These are phyloP conservation scores for Trichogramma dendrolimi DNA, from an alignment of 2,888 invertebrate species.

Conservation along the genomic window DNA sequence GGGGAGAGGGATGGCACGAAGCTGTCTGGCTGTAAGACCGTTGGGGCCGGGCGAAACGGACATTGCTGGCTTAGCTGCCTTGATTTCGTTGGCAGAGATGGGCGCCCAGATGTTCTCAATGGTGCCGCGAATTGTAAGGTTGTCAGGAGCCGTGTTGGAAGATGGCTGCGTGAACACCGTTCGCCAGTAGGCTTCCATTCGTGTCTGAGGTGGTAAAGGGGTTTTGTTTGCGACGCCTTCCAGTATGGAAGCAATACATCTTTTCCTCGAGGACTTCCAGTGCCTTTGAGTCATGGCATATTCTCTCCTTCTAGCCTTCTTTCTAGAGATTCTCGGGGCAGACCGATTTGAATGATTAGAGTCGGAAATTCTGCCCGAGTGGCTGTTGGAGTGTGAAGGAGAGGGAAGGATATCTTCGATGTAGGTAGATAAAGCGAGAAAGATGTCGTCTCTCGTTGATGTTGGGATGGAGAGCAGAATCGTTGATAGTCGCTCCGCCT, in stretches of 20 bases:
- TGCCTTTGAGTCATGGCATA: conserved; percentile 19
- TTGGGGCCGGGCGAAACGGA: conserved; percentile 30
- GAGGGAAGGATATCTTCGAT: too few relatives aligned
- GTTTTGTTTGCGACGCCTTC: neutral
- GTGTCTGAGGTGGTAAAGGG: neutral
- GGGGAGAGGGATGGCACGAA: conserved; percentile 16
- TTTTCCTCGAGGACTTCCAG: conserved; percentile 25
- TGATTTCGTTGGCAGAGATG: conserved; percentile 16
- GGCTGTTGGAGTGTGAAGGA: too few relatives aligned
- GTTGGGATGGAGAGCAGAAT: neutral
- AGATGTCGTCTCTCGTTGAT: neutral
- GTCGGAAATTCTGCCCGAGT: too few relatives aligned
- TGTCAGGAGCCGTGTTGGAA: neutral
- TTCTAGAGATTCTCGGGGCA: neutral
- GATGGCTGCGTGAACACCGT: neutral
- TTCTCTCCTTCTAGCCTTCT: conserved; percentile 12
- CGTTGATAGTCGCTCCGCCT: neutral
- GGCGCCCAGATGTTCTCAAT: conserved; percentile 20
- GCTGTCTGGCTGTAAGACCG: conserved; percentile 18
- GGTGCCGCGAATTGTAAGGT: too few relatives aligned
- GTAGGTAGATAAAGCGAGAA: neutral
- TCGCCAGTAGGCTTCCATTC: conserved; percentile 1
- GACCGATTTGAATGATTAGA: neutral
- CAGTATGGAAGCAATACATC: conserved; percentile 26
- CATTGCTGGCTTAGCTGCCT: neutral